Conservation (phyloP, 2,888 invertebrate genomes). For the Cataglyphis cursor region DNA sequence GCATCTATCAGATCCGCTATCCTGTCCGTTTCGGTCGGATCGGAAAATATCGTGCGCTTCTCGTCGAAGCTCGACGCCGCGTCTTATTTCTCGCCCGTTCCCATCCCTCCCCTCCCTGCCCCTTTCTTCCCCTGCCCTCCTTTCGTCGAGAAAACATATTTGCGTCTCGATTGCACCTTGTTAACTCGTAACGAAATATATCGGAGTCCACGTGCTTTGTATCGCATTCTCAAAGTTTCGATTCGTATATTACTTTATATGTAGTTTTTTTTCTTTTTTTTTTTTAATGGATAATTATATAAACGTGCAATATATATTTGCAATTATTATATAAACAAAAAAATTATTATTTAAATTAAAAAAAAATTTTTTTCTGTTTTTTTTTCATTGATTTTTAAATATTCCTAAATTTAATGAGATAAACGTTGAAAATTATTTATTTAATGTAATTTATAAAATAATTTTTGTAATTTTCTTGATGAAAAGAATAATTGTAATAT, state of each 20-base stretch:
- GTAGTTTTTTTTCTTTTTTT: conserved; percentile 9
- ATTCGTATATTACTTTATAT: conserved; percentile 6
- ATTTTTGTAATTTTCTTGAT: background rate
- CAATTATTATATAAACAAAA: background rate
- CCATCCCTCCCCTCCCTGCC: background rate
- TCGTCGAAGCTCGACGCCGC: conserved; percentile 50
- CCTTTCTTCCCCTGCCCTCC: background rate
- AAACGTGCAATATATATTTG: background rate
- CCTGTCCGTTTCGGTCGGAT: conserved; percentile 30
- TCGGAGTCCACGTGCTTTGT: background rate
- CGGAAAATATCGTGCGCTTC: conserved; percentile 64
- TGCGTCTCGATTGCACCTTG: background rate
- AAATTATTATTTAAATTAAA: background rate
- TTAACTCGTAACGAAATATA: background rate
- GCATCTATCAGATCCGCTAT: conserved; percentile 81
- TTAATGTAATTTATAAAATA: background rate
- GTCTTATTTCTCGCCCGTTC: conserved; percentile 43
- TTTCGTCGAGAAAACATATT: background rate
- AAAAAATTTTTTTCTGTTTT: background rate
- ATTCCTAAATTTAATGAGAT: background rate
- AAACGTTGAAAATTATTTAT: background rate
- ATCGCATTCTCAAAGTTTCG: background rate
- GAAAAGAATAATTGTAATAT: background rate
- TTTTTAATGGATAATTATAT: background rate
- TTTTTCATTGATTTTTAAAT: conserved; percentile 3